Evolutionary conservation across 2,113 vertebrate species (phyloP).

Genomic region (Apaloderma vittatum): DNA sequence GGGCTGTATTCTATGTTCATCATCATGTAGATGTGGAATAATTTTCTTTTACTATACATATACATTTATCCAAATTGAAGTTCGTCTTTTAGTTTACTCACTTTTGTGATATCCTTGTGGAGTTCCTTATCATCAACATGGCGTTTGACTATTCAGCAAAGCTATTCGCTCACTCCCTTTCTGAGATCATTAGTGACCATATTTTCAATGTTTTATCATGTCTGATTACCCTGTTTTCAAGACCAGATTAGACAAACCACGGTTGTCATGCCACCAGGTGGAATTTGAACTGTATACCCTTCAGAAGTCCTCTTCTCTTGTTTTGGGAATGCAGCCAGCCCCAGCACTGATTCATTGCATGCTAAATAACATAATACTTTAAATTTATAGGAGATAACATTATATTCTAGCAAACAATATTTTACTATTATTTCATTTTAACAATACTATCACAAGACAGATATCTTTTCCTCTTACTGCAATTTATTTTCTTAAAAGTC

Average conservation of each 20-base stretch:
- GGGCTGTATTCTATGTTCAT: not conserved
- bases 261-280: not conserved
- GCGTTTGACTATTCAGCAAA: not conserved
- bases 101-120: not conserved
- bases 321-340: not conserved
- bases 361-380: not conserved
- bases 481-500: not conserved
- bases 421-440: not conserved
- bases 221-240: not conserved
- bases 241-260: not conserved
- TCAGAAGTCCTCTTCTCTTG: not conserved
- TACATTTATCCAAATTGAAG: not conserved
- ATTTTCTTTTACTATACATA: not conserved
- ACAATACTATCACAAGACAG: not conserved
- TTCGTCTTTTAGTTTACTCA: not conserved
- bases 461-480: not conserved
- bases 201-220: not conserved
- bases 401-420: not conserved
- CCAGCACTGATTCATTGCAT: not conserved
- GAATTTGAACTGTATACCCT: not conserved
- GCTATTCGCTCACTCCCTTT: not conserved
- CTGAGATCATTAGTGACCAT: not conserved
- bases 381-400: not conserved
- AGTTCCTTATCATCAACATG: not conserved
- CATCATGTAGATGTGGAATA: not conserved